Percentiles rank a stretch among this genome's conserved stretches.
Conservation (phyloP, 1,140 invertebrate species). For the Bombyx mori region DNA sequence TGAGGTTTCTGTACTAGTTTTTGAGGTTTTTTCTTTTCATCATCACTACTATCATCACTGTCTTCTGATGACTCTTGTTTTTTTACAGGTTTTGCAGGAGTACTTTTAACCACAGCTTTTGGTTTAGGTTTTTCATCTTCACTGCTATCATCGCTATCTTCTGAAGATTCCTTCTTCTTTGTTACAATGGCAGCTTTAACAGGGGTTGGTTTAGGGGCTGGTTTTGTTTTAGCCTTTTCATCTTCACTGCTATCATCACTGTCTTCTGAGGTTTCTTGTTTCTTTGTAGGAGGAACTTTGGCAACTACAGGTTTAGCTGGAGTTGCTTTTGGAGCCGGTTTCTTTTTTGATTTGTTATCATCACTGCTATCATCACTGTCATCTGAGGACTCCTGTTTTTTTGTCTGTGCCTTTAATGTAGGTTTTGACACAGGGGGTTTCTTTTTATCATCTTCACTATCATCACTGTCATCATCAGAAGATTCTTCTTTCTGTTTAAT, state of each 20-base stretch:
- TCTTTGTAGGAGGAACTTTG: slow-evolving; percentile 17
- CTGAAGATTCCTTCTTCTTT: slow-evolving; percentile 24
- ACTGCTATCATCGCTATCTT: slow-evolving; percentile 35
- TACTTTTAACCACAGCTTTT: slow-evolving; percentile 4
- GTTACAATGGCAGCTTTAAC: slow-evolving; percentile 4
- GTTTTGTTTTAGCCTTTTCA: slow-evolving; percentile 20
- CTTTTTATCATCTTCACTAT: slow-evolving; percentile 23
- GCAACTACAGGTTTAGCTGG: slow-evolving; percentile 15
- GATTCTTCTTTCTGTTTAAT: slow-evolving; percentile 15
- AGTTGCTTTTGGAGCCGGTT: slow-evolving; percentile 19
- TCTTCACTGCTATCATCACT: slow-evolving; percentile 34
- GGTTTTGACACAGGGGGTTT: neutral
- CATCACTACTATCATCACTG: slow-evolving; percentile 13
- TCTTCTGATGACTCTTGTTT: slow-evolving; percentile 21
- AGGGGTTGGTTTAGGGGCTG: slow-evolving; percentile 1
- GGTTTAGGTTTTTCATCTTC: slow-evolving; percentile 21
- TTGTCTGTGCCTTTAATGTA: slow-evolving; percentile 5
- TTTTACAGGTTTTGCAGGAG: slow-evolving; percentile 13
- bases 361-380: slow-evolving; percentile 21
- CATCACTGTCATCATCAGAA: slow-evolving; percentile 17
- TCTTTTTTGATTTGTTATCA: slow-evolving; percentile 18
- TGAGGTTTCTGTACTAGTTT: slow-evolving; percentile 16
- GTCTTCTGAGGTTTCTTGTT: slow-evolving; percentile 35
- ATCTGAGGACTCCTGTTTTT: slow-evolving; percentile 25
- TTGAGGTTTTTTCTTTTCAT: slow-evolving; percentile 17